These are phyloP conservation scores for Zeuzera pyrina DNA, from an alignment of 2,888 invertebrate genomes.

Conservation along the genomic window DNA sequence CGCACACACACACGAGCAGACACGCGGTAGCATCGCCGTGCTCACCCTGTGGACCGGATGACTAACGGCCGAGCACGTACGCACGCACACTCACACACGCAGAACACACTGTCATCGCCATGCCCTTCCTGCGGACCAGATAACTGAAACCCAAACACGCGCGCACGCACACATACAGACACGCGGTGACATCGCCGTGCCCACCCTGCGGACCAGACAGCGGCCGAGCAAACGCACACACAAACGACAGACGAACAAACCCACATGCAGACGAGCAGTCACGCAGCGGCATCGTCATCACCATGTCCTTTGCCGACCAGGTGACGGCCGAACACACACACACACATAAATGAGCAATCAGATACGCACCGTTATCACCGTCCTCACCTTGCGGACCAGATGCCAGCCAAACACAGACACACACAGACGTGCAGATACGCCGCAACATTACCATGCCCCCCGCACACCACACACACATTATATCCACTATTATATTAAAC, in stretches of 20 bases:
- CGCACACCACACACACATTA: no score
- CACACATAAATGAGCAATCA: conserved; percentile 92
- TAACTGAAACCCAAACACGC: conserved; percentile 76
- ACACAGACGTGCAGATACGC: no score
- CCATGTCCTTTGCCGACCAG: conserved; percentile 97
- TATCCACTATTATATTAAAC: no score
- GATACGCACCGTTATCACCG: conserved; percentile 93
- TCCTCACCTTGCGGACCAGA: conserved; percentile 96
- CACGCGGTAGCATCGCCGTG: conserved; percentile 74
- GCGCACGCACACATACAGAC: no score
- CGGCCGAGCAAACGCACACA: conserved; percentile 94
- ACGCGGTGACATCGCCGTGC: conserved; percentile 74
- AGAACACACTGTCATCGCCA: conserved; percentile 92
- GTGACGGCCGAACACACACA: conserved; percentile 91
- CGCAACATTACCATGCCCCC: conserved; percentile 72
- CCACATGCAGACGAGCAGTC: conserved; percentile 90
- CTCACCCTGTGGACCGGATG: conserved; percentile 77
- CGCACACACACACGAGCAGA: no score
- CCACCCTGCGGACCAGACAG: conserved; percentile 77
- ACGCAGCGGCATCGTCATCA: conserved; percentile 93
- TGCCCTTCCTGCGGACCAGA: conserved; percentile 96
- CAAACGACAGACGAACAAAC: conserved; percentile 93
- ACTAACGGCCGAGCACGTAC: conserved; percentile 94
- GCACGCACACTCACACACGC: conserved; percentile 92
- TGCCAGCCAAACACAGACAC: conserved; percentile 76